Conservation (phyloP, 2,888 invertebrate species). For the Amblyjoppa proteus region DNA sequence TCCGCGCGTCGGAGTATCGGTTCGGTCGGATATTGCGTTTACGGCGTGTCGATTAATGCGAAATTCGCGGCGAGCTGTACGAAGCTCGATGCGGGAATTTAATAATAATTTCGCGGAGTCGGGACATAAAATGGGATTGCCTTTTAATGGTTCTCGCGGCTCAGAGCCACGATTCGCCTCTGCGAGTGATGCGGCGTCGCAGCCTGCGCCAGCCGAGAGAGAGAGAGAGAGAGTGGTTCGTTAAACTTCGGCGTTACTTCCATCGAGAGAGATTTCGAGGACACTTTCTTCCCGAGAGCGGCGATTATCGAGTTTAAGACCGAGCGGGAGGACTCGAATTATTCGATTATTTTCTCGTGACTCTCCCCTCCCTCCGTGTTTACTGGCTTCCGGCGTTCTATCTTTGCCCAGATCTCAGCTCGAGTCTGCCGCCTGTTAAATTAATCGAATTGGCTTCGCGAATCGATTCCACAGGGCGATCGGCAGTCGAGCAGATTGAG, state of each 20-base stretch:
- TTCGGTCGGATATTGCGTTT: conserved; percentile 28
- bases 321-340: conserved; percentile 59
- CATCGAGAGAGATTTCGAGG: conserved; percentile 65
- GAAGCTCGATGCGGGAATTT: conserved; percentile 12
- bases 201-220: conserved; percentile 30
- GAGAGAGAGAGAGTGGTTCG: conserved; percentile 67
- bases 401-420: not conserved
- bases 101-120: conserved; percentile 61
- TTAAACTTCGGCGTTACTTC: conserved; percentile 66
- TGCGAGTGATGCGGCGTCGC: conserved; percentile 6
- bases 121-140: conserved; percentile 68
- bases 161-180: conserved; percentile 2
- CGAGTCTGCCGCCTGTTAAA: conserved; percentile 33
- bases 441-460: conserved; percentile 60
- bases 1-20: not conserved
- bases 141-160: conserved; percentile 70
- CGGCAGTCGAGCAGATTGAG: conserved; percentile 59
- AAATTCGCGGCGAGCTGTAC: not conserved
- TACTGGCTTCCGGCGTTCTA: not conserved
- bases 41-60: conserved; percentile 29
- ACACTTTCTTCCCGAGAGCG: conserved; percentile 71
- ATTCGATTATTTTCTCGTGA: conserved; percentile 74
- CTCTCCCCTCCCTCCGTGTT: conserved; percentile 51
- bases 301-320: conserved; percentile 74
- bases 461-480: conserved; percentile 61